Percentiles rank a stretch among this genome's conserved stretches.
Evolutionary conservation across 2,797 vertebrate species (phyloP).

Genomic region (Eulemur coronatus): DNA sequence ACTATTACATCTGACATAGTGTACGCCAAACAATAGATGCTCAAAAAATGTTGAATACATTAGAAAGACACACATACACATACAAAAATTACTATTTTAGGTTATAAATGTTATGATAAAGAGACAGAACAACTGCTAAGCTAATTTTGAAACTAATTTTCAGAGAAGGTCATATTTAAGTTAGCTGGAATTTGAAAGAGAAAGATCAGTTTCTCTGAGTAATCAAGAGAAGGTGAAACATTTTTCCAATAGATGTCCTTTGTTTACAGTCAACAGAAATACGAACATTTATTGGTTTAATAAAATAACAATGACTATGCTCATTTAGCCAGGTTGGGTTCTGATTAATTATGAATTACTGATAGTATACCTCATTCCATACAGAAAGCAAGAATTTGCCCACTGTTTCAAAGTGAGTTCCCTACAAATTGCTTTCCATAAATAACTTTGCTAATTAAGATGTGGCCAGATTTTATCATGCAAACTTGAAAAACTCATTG

Average conservation of each 20-base stretch:
- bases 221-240: not conserved
- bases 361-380: not conserved
- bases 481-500: not conserved
- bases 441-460: not conserved
- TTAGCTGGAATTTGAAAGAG: not conserved
- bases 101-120: not conserved
- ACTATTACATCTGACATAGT: not conserved
- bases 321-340: not conserved
- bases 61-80: not conserved
- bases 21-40: not conserved
- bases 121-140: not conserved
- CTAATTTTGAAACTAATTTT: not conserved
- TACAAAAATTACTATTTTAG: not conserved
- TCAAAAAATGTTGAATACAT: not conserved
- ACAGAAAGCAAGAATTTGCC: not conserved
- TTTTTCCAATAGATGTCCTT: not conserved
- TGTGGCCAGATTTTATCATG: not conserved
- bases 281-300: not conserved
- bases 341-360: too few species aligned
- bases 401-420: not conserved
- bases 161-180: not conserved
- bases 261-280: not conserved
- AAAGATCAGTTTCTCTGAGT: not conserved
- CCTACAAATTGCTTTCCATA: not conserved
- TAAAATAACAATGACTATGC: not conserved